Percentiles rank a stretch among this genome's conserved stretches.
phyloP scores from a whole-genome alignment of 2,888 invertebrate species.

The Eupithecia tripunctaria region DNA sequence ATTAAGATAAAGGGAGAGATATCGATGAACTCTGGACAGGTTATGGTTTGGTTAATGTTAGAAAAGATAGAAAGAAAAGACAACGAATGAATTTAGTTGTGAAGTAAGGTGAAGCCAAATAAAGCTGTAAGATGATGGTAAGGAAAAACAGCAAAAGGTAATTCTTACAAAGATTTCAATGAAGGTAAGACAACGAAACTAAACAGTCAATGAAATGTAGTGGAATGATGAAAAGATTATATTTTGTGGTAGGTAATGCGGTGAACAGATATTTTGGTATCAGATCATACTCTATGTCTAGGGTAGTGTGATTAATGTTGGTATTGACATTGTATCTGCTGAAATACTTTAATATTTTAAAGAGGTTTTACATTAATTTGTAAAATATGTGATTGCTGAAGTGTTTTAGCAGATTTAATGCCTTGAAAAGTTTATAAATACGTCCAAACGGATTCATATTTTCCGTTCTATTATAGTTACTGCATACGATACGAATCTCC shows the following conservation, averaged over 20 bases:
- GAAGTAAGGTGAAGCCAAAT: neutral
- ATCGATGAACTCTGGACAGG: neutral
- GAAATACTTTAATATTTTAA: conserved; percentile 2
- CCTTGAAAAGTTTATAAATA: conserved; percentile 38
- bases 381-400: neutral
- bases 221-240: conserved; percentile 5
- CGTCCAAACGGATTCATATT: conserved; percentile 46
- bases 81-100: neutral
- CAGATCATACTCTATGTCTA: conserved; percentile 1
- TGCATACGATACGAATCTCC: conserved; percentile 46
- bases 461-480: conserved; percentile 44
- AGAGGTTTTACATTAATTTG: neutral
- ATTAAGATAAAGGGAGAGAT: neutral
- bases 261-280: conserved; percentile 12
- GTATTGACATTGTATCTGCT: conserved; percentile 18
- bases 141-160: neutral
- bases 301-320: neutral
- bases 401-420: conserved; percentile 19
- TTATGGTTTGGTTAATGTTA: neutral
- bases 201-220: neutral
- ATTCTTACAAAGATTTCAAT: neutral
- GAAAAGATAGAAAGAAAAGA: neutral
- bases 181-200: conserved; percentile 5
- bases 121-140: neutral
- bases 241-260: conserved; percentile 16